A percentile compares a stretch with the other conserved stretches of the same genome.
Conservation (phyloP, 2,113 vertebrate genomes). For the Theristicus caerulescens region DNA sequence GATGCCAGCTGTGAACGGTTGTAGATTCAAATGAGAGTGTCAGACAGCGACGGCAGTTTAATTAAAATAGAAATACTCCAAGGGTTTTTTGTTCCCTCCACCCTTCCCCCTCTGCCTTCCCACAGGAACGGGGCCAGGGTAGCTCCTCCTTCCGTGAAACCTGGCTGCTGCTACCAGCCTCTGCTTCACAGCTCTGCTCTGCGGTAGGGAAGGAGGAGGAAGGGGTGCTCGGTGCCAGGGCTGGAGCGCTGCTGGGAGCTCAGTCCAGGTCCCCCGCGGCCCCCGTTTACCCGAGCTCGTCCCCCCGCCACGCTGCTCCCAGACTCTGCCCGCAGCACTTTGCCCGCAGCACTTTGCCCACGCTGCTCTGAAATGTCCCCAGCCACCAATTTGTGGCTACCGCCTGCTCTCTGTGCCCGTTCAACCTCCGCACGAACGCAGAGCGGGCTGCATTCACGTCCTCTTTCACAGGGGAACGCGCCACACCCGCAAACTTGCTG, state of each 20-base stretch:
- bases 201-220: not conserved
- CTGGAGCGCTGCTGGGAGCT: rapidly evolving
- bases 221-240: not conserved
- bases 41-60: not conserved
- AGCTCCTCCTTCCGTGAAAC: not conserved
- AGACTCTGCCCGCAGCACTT: not conserved
- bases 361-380: not conserved
- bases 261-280: not conserved
- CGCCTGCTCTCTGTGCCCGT: rapidly evolving
- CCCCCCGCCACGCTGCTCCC: not conserved
- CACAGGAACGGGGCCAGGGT: not conserved
- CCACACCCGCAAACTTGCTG: not conserved
- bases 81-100: not conserved
- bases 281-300: rapidly evolving
- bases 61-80: conserved; percentile 28
- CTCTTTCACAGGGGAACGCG: not conserved
- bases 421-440: not conserved
- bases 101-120: not conserved
- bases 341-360: not conserved
- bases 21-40: conserved; percentile 28
- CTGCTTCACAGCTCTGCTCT: not conserved
- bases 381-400: not conserved
- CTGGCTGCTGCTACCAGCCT: not conserved
- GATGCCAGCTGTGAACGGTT: conserved; percentile 31
- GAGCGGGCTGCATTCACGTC: rapidly evolving